Evolutionary conservation across 2,888 invertebrate species (phyloP).

Genomic region (Slavum lentiscoides): DNA sequence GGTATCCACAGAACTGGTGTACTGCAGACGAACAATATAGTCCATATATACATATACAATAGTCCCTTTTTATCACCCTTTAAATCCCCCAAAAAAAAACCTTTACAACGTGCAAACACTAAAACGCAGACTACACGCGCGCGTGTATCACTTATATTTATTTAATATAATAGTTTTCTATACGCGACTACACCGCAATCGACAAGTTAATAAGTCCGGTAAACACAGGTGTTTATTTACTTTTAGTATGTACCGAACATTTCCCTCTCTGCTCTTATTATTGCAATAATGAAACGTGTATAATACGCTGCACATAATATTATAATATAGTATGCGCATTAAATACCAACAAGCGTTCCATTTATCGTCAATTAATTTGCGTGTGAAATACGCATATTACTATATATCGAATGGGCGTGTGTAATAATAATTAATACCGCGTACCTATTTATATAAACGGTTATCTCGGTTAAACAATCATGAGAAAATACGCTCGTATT

Average conservation of each 20-base stretch:
- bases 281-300: background rate
- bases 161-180: constrained; percentile 21
- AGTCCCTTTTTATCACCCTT: constrained; percentile 36
- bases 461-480: too few species aligned
- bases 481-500: too few species aligned
- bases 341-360: background rate
- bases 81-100: constrained; percentile 2
- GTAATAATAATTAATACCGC: too few species aligned
- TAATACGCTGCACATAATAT: too few species aligned
- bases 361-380: constrained; percentile 2
- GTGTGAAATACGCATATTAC: constrained; percentile 2
- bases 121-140: background rate
- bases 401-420: background rate
- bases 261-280: background rate
- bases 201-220: constrained; percentile 28
- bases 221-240: constrained; percentile 52
- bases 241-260: background rate
- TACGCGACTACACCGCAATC: constrained; percentile 15
- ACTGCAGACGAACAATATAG: constrained; percentile 34
- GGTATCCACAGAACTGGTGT: constrained; percentile 3
- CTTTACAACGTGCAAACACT: constrained; percentile 3
- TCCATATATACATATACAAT: constrained; percentile 5
- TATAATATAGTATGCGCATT: too few species aligned
- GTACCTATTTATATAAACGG: too few species aligned
- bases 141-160: constrained; percentile 22